These are phyloP conservation scores for Neoarius graeffei DNA, from an alignment of 2,113 vertebrate species.

Conservation along the genomic window DNA sequence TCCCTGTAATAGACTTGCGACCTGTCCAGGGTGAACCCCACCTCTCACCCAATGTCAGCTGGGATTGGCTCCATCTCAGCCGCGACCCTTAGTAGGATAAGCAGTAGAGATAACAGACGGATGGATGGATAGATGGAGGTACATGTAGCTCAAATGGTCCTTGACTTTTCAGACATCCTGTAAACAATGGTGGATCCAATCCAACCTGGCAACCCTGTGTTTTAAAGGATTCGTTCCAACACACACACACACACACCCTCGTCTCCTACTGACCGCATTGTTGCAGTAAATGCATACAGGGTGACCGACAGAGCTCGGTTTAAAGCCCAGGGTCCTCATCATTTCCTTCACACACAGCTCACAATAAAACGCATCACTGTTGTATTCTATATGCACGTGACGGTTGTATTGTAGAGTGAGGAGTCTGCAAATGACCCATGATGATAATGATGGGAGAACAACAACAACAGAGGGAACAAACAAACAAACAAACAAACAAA, in stretches of 20 bases:
- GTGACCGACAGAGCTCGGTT: not conserved
- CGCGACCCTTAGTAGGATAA: too few species aligned
- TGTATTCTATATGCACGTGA: not conserved
- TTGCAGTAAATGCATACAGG: slow-evolving; percentile 10
- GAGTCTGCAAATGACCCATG: not conserved
- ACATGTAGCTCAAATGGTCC: too few species aligned
- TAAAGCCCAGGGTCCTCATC: not conserved
- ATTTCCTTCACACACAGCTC: not conserved
- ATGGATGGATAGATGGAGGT: too few species aligned
- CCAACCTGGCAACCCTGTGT: slow-evolving; percentile 17
- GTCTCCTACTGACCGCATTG: slow-evolving; percentile 6
- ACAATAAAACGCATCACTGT: not conserved
- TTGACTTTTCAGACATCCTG: not conserved
- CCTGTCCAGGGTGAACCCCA: too few species aligned
- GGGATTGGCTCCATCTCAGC: too few species aligned
- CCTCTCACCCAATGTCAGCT: too few species aligned
- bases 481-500: not conserved
- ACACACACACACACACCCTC: not conserved
- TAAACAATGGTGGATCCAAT: not conserved
- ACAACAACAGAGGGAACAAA: not conserved
- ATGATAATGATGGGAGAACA: not conserved
- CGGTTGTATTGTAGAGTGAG: not conserved
- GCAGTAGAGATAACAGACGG: too few species aligned
- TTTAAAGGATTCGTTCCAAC: not conserved
- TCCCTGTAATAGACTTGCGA: too few species aligned